Evolutionary conservation across 2,797 vertebrate species (phyloP).

Genomic region (Falco novaeseelandiae): DNA sequence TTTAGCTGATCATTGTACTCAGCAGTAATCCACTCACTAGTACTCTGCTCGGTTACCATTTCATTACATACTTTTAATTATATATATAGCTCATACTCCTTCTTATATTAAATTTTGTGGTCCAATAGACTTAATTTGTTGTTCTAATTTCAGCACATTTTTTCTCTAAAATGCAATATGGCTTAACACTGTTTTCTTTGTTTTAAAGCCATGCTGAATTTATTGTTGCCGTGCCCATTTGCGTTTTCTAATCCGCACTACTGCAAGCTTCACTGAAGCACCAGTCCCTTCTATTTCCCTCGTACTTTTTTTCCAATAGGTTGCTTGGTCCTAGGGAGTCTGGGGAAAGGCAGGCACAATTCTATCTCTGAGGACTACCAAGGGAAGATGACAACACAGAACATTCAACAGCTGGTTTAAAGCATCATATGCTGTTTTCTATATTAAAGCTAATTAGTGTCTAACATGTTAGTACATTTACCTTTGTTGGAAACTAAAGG

Average conservation of each 20-base stretch:
- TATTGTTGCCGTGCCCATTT: conserved; percentile 59
- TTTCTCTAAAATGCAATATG: conserved; percentile 59
- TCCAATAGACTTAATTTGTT: conserved; percentile 73
- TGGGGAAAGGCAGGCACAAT: neutral
- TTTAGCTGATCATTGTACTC: conserved; percentile 3
- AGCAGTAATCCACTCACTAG: neutral
- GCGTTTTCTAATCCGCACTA: conserved; percentile 55
- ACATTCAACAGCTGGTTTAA: neutral
- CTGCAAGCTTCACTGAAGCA: conserved; percentile 61
- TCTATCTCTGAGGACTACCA: neutral
- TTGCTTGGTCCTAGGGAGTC: neutral
- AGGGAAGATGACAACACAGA: neutral
- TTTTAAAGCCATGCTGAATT: conserved; percentile 65
- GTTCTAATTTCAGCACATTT: conserved; percentile 66
- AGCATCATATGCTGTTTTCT: neutral
- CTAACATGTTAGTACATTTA: neutral
- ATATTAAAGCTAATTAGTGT: neutral
- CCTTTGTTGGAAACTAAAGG: neutral
- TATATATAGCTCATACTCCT: conserved; percentile 37
- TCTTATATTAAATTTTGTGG: conserved; percentile 72
- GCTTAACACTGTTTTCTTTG: conserved; percentile 62
- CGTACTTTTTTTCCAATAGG: conserved; percentile 7
- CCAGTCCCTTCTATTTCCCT: conserved; percentile 49
- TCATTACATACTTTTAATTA: conserved; percentile 53
- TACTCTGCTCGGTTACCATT: conserved; percentile 29